Base-by-base conservation (phyloP, 2,797 vertebrate genomes). In the Gallinago stenura region DNA sequence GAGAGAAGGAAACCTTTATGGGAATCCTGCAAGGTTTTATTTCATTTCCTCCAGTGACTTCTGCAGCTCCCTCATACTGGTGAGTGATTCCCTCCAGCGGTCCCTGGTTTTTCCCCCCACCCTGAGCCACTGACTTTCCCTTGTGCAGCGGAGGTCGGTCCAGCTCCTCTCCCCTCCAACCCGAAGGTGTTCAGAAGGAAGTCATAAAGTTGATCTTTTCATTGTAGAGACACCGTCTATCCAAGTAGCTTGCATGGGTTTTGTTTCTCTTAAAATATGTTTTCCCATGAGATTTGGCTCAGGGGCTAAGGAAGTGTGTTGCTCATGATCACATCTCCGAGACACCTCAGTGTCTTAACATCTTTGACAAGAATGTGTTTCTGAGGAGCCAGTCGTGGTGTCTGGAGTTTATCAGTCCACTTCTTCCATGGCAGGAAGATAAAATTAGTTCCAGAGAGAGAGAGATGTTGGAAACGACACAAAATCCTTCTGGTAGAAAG, bases 381-480 rank as follows among this genome's bases (percentile, higher is more conserved):
- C 79, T 90, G 90, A 95, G 51, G 41, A 90, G 81, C 73, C 78
- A 89, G 78, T 65, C 22, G 0, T 28, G 71, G 79, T 24, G 71
- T 77, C 94, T 97, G 95, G 91, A 90, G 65, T 95, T 91, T 91
- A 91, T 94, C 94, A 95, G 50, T 58, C 57, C 30, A 22, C 77
- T 91, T 91, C 85, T 90, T 83, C 81, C 50, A 2, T 46, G 61
- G 51, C 5, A 68, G 72, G 80, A 94, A 83, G 76, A 86, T 68
- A 78, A 94, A 95, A 96, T 95, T 88, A 85, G 37, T 94, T 94
- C 95, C 90, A 92, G 94, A 90, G 61, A 83, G 50, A 41, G 31
- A 62, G 60, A 71, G 24, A 83, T 90, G 87, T 81, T 93, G 57
- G 69, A 88, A 94, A 91, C 16, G 11, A 39, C 65, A 88, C 48